phyloP scores from a whole-genome alignment of 2,113 vertebrate species.

The Podilymbus podiceps region DNA sequence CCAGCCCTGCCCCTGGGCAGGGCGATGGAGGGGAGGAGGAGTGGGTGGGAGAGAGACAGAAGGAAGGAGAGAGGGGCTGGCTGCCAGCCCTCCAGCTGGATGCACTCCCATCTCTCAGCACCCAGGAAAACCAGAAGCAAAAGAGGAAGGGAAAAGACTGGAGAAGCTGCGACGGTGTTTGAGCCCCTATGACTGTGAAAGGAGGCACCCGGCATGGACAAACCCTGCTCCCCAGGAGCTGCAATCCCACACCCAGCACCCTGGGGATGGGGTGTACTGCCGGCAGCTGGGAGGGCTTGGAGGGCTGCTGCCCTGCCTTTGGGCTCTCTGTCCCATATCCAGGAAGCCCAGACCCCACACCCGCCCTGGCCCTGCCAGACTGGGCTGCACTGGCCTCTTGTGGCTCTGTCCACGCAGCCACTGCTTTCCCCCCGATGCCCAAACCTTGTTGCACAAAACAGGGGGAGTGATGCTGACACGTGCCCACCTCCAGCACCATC shows the following conservation, averaged over 20 bases:
- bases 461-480: neutral
- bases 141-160: slow-evolving; percentile 41
- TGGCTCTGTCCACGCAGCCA: neutral
- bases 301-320: neutral
- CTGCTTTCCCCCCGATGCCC: neutral
- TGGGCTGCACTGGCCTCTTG: neutral
- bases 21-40: neutral
- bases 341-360: neutral
- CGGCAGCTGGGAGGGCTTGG: neutral
- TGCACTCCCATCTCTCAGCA: slow-evolving; percentile 4
- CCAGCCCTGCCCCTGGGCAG: neutral
- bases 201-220: neutral
- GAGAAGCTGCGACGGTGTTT: slow-evolving; percentile 13
- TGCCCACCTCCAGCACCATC: neutral
- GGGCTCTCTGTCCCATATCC: neutral
- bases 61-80: slow-evolving; percentile 43
- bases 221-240: neutral
- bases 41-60: slow-evolving; percentile 31
- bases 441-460: neutral
- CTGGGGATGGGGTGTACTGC: neutral
- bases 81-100: slow-evolving; percentile 54
- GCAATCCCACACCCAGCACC: neutral
- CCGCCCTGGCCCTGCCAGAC: neutral
- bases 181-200: neutral
- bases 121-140: slow-evolving; percentile 57